Conservation (phyloP, 2,888 invertebrate species). For the Dendrolimus houi region DNA sequence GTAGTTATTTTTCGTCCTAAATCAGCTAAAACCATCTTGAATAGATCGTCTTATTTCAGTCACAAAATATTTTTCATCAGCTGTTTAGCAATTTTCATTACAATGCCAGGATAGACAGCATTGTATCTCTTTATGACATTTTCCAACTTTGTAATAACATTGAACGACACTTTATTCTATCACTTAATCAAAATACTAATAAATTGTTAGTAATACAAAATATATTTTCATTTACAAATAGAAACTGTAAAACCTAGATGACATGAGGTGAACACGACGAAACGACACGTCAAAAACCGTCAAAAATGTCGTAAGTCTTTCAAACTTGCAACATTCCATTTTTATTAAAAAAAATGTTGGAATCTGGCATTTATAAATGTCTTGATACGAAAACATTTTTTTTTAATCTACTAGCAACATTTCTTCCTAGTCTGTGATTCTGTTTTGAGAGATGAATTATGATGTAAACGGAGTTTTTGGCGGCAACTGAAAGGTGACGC, state of each 20-base stretch:
- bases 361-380: no score
- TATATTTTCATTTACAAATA: background rate
- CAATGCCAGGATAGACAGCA: background rate
- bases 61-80: conserved; percentile 26
- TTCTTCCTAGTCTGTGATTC: no score
- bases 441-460: no score
- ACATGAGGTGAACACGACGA: conserved; percentile 49
- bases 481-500: no score
- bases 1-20: conserved; percentile 99
- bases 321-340: no score
- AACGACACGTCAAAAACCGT: conserved; percentile 30
- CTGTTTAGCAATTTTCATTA: conserved; percentile 17
- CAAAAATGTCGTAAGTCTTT: no score
- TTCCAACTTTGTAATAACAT: conserved; percentile 12
- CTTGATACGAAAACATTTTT: no score
- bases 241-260: conserved; percentile 12
- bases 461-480: no score
- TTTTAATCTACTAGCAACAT: no score
- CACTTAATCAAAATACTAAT: no score
- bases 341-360: no score
- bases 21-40: conserved; percentile 99
- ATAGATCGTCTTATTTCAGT: conserved; percentile 14
- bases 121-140: conserved; percentile 23
- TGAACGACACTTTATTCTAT: background rate
- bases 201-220: background rate